Base-by-base conservation (phyloP, 2,888 invertebrate species). In the Chouioia cunea region DNA sequence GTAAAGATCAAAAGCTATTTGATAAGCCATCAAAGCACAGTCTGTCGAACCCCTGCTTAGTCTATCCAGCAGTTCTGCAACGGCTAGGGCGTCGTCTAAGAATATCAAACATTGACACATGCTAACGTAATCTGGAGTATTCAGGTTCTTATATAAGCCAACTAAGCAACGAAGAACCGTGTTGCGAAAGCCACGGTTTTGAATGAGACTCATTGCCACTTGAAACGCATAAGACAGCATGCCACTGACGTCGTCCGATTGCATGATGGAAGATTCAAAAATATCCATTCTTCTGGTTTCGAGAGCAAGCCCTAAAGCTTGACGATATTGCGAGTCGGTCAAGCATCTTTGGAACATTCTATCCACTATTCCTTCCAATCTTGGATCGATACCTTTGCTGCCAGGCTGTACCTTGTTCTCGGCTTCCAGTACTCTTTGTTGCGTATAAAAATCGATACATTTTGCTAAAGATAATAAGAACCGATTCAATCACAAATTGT, bases 91-190 rank as follows among this genome's bases (percentile, higher is more conserved):
- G 86, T 98, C 97, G 84, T 99, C 97, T 57, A 99, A 87, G 85
- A 97, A 98, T 77, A 99, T 99, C 70, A 98, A 90, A 85, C 98
- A 99, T 87, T 99, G 96, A 80, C 97, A 97, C 93, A 99, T 97
- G 86, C 96, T 98, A 18, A 99, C 97, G 86, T 97, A 99, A 86
- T 99, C 99, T 0, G 99, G 97, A 36, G 95, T 93, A 23, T 93
- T 91, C 48, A 98, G 88, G 67, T 94, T 93, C 76, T 94, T 90
- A 85, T 99, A 99, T 1, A 99, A 88, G 65, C 92, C 93, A 6
- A 99, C 97, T 66, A 99, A 88, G 18, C 95, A 93, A 23, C 95
- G 91, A 48, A 99, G 89, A 10, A 99, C 96, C 73, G 93, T 92
- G 85, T 96, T 95, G 15, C 99, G 92, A 85, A 98, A 99, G 23